Percentiles rank a stretch among this genome's conserved stretches.
Evolutionary conservation across 2,113 vertebrate species (phyloP).

Genomic region (Telmatochromis bifrenatus): DNA sequence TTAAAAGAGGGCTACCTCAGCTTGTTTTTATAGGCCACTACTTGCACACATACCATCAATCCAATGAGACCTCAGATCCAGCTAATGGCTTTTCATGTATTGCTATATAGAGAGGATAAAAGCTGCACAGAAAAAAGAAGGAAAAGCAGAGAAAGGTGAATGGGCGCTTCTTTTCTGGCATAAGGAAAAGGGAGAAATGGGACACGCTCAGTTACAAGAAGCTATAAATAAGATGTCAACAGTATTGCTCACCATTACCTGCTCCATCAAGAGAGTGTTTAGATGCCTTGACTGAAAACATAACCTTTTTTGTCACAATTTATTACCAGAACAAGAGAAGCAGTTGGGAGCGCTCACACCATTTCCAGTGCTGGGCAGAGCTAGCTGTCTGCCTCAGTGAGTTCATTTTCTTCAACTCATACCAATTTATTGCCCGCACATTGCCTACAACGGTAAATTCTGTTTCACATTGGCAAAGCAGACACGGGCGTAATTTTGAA

Average conservation of each 20-base stretch:
- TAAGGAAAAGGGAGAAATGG: not conserved
- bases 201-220: conserved; percentile 7
- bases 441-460: not conserved
- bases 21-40: conserved; percentile 1
- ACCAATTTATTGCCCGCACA: not conserved
- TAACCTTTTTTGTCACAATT: conserved; percentile 30
- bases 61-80: not conserved
- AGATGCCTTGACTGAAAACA: conserved; percentile 23
- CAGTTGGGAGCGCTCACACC: conserved; percentile 20
- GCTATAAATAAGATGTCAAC: conserved; percentile 41
- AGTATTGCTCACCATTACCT: conserved; percentile 37
- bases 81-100: not conserved
- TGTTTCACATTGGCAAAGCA: not conserved
- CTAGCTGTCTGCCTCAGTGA: not conserved
- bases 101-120: not conserved
- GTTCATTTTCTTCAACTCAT: conserved; percentile 26
- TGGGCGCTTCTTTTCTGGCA: not conserved
- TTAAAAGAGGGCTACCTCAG: not conserved
- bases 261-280: conserved; percentile 38
- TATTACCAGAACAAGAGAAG: conserved; percentile 33
- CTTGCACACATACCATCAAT: not conserved
- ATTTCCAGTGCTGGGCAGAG: not conserved
- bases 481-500: not conserved
- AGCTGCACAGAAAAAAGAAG: not conserved
- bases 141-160: not conserved